Percentiles rank a stretch among this genome's conserved stretches.
Conservation (phyloP, 2,113 vertebrate genomes). For the Scopus umbretta region DNA sequence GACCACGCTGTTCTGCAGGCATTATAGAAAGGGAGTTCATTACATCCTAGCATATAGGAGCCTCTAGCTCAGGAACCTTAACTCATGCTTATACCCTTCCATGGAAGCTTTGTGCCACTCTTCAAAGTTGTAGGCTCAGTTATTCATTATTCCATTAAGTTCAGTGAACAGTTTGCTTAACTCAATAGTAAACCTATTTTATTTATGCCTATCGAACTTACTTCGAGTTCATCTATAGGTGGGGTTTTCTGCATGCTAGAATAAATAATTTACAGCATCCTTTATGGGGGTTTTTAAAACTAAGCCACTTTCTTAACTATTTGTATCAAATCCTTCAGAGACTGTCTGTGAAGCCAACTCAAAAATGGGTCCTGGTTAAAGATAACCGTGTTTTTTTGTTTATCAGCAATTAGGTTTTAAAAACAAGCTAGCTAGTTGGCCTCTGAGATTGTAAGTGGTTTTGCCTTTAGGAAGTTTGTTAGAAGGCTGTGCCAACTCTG, state of each 20-base stretch:
- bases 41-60: background rate
- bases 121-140: background rate
- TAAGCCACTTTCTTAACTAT: background rate
- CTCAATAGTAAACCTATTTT: background rate
- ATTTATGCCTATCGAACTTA: background rate
- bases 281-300: background rate
- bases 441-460: constrained; percentile 57
- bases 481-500: constrained; percentile 52
- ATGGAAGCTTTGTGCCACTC: background rate
- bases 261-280: background rate
- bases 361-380: constrained; percentile 39
- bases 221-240: background rate
- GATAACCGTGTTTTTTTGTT: constrained; percentile 36
- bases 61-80: background rate
- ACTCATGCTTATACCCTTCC: background rate
- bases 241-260: background rate
- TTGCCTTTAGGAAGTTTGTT: constrained; percentile 68
- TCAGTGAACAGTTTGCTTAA: background rate
- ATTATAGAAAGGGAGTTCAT: background rate
- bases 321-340: background rate
- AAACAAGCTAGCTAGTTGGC: constrained; percentile 49
- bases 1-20: no score
- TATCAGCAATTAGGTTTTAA: constrained; percentile 24
- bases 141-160: background rate
- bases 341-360: background rate